These are phyloP conservation scores for Octonoba sinensis DNA, from an alignment of 2,888 invertebrate species.

Conservation along the genomic window DNA sequence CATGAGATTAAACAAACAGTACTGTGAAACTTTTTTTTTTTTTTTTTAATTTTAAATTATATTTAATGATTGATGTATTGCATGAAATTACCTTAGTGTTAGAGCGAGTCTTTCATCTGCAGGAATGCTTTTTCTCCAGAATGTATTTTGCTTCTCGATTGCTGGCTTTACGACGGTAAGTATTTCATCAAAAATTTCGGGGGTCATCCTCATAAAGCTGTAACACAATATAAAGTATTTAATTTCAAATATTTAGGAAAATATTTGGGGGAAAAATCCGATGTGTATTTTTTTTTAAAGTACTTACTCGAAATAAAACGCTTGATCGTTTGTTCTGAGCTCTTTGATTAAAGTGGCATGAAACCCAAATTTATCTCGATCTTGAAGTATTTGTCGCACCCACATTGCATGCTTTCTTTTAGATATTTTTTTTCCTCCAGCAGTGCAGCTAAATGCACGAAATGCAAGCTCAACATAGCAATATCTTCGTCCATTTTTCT, in stretches of 20 bases:
- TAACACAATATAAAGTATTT: neutral
- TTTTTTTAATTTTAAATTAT: no score
- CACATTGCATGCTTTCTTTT: neutral
- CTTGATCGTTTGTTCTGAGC: neutral
- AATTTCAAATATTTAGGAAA: neutral
- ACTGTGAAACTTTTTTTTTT: no score
- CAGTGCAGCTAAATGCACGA: neutral
- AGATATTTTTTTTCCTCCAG: neutral
- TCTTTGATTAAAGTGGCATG: neutral
- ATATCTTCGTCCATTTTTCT: neutral
- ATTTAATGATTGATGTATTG: no score
- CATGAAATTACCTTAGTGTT: no score
- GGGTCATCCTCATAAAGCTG: conserved; percentile 2
- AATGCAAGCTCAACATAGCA: neutral
- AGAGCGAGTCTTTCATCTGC: neutral
- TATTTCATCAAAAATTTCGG: neutral
- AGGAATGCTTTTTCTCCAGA: neutral
- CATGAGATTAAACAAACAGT: no score
- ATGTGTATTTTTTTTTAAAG: no score
- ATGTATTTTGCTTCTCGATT: neutral
- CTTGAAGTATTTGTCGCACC: neutral
- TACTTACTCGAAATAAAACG: conserved; percentile 1
- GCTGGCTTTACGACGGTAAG: neutral
- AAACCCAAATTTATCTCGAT: neutral
- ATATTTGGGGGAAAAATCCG: neutral